Evolutionary conservation across 2,113 vertebrate species (phyloP), one percentile per base, ranked within the genome.

Genomic region (Electrona antarctica): DNA sequence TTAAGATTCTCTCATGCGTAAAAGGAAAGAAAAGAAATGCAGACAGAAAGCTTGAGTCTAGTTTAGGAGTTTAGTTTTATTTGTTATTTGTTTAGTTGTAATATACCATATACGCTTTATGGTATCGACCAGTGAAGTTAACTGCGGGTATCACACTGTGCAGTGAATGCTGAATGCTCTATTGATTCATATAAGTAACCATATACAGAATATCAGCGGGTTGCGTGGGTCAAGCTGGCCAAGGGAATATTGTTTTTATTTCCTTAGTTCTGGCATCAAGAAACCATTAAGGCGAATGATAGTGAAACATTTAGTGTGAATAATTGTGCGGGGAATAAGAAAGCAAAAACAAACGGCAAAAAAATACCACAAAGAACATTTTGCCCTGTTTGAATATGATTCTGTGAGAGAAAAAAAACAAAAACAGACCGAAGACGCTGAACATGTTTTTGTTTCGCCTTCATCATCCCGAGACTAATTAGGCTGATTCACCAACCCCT

Each of bases 391-490:
- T 61, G 41, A 46, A 41, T 61, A 46, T 46, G 29, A 46, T 45
- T 11, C 9, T 14, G 21, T 60, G 6, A 46, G 60, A 6, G n/a
- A n/a, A n/a, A n/a, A n/a, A n/a, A 7, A 59, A 9, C 7, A 29
- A 29, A 59, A 21, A 3, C 13, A 13, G 13, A 41, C 41, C n/a
- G 60, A 47, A 47, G 14, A 13, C 14, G 6, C 3, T 4, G 9
- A 64, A 59, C 47, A 9, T 64, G 33, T 55, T 29, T 49, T 70
- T 71, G 49, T 73, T 13, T 58, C 48, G 29, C 33, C 64, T 64
- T 50, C 47, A 33, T 33, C 49, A 74, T 60, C 51, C 9, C 33
- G 5, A 67, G 45, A 71, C 69, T 84, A 85, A 84, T 88, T 82
- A 80, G 58, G 45, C 48, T 64, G 64, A 52, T 79, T 28, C 28